These are phyloP conservation scores for Petaurus breviceps DNA, from an alignment of 2,113 vertebrate genomes.

Conservation along the genomic window DNA sequence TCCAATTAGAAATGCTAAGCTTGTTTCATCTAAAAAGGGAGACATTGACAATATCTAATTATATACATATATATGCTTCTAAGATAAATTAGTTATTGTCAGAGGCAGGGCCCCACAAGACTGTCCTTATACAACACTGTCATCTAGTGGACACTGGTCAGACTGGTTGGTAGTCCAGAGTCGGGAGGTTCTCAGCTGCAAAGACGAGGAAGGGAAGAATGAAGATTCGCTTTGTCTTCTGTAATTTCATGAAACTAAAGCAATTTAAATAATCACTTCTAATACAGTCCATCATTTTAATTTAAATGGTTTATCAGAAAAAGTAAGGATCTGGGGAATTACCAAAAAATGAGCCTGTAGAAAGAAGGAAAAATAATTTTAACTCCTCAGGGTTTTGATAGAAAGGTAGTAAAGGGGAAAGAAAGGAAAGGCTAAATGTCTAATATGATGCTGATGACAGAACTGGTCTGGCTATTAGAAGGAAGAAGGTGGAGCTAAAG, in stretches of 20 bases:
- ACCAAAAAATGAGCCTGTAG: conserved; percentile 5
- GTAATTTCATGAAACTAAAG: conserved; percentile 53
- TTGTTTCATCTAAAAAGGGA: conserved; percentile 85
- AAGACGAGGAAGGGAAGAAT: conserved; percentile 36
- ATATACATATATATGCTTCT: conserved; percentile 79
- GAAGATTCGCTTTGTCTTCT: conserved; percentile 69
- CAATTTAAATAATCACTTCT: conserved; percentile 55
- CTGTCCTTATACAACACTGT: conserved; percentile 85
- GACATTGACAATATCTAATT: conserved; percentile 85
- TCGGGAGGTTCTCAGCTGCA: conserved; percentile 23
- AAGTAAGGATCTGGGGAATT: conserved; percentile 50
- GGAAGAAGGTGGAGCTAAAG: conserved; percentile 21
- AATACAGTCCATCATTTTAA: conserved; percentile 33
- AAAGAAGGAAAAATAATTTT: conserved; percentile 64
- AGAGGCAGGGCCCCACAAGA: neutral
- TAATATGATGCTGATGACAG: conserved; percentile 2
- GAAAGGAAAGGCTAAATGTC: conserved; percentile 66
- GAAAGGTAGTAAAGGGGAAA: conserved; percentile 51
- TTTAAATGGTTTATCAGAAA: neutral
- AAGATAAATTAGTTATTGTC: conserved; percentile 84
- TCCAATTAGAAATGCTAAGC: conserved; percentile 89
- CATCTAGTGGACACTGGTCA: conserved; percentile 84
- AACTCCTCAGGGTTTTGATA: conserved; percentile 24
- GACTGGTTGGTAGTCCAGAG: conserved; percentile 21
- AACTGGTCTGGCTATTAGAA: neutral